Evolutionary conservation across 2,797 vertebrate genomes (phyloP).

Genomic region (Phoeniculus purpureus): DNA sequence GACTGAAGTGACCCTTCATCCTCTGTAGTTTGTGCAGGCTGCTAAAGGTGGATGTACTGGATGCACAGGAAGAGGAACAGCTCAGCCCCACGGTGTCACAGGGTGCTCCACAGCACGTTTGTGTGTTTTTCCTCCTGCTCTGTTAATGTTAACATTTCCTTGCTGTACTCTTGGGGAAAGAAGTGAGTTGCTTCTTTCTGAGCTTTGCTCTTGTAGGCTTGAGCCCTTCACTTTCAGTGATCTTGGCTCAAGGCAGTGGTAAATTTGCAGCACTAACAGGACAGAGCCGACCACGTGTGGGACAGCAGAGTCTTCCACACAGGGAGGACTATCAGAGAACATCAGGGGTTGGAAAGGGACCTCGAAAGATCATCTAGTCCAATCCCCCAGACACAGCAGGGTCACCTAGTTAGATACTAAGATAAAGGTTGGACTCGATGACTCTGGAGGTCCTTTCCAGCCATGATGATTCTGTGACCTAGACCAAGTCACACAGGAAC

Average conservation of each 20-base stretch:
- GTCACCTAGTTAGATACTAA: too few relatives aligned
- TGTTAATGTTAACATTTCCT: not conserved
- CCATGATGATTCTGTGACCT: too few relatives aligned
- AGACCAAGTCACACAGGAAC: too few relatives aligned
- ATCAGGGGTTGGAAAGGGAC: too few relatives aligned
- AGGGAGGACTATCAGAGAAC: not conserved
- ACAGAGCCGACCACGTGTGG: not conserved
- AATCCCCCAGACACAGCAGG: too few relatives aligned
- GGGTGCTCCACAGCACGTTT: not conserved
- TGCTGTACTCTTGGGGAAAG: not conserved
- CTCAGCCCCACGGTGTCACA: not conserved
- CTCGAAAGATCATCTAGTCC: too few relatives aligned
- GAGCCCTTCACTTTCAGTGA: not conserved
- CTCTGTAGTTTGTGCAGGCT: not conserved
- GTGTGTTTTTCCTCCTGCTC: not conserved
- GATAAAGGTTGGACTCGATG: too few relatives aligned
- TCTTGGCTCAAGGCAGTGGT: not conserved
- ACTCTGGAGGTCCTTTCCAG: too few relatives aligned
- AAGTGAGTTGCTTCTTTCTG: not conserved
- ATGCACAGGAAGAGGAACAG: not conserved
- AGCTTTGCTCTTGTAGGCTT: not conserved
- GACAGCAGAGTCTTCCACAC: not conserved
- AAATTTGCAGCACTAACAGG: not conserved
- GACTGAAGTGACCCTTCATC: not conserved
- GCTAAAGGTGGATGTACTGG: not conserved